phyloP scores from a whole-genome alignment of 2,888 invertebrate species.

The Pyralis farinalis region DNA sequence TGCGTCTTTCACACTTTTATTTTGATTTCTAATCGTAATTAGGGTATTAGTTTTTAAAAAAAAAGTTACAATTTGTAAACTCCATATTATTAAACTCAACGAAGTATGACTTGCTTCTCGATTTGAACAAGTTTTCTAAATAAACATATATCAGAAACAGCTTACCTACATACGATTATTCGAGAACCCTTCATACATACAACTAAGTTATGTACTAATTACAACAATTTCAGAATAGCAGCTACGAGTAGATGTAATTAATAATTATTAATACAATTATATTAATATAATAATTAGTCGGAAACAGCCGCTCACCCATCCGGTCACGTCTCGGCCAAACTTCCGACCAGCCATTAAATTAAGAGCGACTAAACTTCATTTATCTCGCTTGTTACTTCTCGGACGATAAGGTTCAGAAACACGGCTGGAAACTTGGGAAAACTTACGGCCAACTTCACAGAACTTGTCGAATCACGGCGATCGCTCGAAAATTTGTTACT shows the following conservation, averaged over 20 bases:
- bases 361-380: conserved; percentile 77
- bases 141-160: too few relatives aligned
- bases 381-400: conserved; percentile 76
- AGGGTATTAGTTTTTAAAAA: too few relatives aligned
- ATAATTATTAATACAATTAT: too few relatives aligned
- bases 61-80: too few relatives aligned
- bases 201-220: too few relatives aligned
- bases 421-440: conserved; percentile 58
- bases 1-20: too few relatives aligned
- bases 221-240: background rate
- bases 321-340: conserved; percentile 64
- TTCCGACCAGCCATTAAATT: conserved; percentile 73
- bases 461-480: conserved; percentile 74
- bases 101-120: too few relatives aligned
- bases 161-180: too few relatives aligned
- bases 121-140: too few relatives aligned
- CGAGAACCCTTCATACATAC: too few relatives aligned
- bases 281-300: conserved; percentile 56
- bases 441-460: conserved; percentile 58
- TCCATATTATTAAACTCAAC: too few relatives aligned
- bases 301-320: conserved; percentile 40
- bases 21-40: too few relatives aligned
- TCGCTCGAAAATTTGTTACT: conserved; percentile 75
- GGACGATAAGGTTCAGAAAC: conserved; percentile 72
- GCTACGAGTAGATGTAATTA: conserved; percentile 17